Evolutionary conservation across 2,888 invertebrate genomes (phyloP).

Genomic region (Buathra laborator): DNA sequence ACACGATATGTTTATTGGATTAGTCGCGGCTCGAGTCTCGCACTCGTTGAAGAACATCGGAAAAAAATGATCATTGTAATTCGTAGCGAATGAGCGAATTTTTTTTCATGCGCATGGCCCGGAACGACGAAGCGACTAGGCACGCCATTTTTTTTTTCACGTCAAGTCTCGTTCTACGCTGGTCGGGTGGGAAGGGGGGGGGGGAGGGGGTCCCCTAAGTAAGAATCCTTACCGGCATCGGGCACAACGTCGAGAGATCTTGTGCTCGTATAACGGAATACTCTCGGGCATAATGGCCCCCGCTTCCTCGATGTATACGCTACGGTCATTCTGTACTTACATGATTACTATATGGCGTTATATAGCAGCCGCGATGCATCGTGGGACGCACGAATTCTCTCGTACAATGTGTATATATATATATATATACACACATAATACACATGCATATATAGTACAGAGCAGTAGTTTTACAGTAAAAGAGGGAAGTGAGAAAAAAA

Average conservation of each 20-base stretch:
- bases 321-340: slow-evolving; percentile 34
- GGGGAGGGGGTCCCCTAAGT: neutral
- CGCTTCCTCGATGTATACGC: slow-evolving; percentile 23
- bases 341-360: slow-evolving; percentile 8
- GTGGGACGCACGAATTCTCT: slow-evolving; percentile 61
- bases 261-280: slow-evolving; percentile 42
- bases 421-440: neutral
- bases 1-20: neutral
- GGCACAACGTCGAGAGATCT: slow-evolving; percentile 1
- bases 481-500: slow-evolving; percentile 41
- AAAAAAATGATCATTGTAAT: neutral
- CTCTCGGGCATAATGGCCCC: slow-evolving; percentile 29
- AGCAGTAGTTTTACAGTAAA: slow-evolving; percentile 12
- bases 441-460: neutral
- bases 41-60: neutral
- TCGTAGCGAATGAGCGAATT: neutral
- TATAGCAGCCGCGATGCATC: slow-evolving; percentile 52
- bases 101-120: slow-evolving; percentile 11
- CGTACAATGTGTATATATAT: slow-evolving; percentile 15
- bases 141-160: slow-evolving; percentile 32
- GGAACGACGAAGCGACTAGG: slow-evolving; percentile 4
- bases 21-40: neutral
- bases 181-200: neutral
- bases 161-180: neutral
- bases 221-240: slow-evolving; percentile 10